Percentiles rank a stretch among this genome's conserved stretches.
These are phyloP conservation scores for Enteromius paludinosus DNA, from an alignment of 2,797 vertebrate species.

Conservation along the genomic window DNA sequence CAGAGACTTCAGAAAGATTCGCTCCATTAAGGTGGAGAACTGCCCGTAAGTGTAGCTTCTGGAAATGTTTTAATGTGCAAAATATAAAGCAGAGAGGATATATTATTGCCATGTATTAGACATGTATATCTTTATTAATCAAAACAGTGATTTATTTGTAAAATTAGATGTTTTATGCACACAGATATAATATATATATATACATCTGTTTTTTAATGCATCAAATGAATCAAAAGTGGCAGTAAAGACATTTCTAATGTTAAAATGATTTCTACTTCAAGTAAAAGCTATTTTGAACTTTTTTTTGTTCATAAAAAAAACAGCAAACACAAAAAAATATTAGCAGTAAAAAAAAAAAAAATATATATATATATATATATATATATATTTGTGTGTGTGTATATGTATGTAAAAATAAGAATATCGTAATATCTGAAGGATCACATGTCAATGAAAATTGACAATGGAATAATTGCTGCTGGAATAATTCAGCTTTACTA, in stretches of 20 bases:
- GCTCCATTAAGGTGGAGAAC: slow-evolving; percentile 94
- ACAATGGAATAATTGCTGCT: no score
- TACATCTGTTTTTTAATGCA: neutral
- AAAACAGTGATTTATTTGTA: neutral
- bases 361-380: no score
- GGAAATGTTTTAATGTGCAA: neutral
- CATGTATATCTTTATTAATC: neutral
- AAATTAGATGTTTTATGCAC: neutral
- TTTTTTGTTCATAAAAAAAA: neutral
- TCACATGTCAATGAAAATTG: no score
- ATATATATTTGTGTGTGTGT: no score
- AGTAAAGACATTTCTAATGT: neutral
- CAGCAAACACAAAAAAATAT: neutral
- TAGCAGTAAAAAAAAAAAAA: neutral
- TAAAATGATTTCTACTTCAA: neutral
- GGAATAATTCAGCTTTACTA: neutral
- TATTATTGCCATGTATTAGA: neutral
- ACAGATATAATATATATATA: neutral
- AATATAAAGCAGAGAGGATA: neutral
- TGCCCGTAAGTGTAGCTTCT: slow-evolving; percentile 88
- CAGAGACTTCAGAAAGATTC: slow-evolving; percentile 91
- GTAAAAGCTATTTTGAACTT: neutral
- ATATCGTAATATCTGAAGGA: no score
- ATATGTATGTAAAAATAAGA: no score
- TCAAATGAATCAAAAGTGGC: neutral